Evolutionary conservation across 2,797 vertebrate genomes (phyloP).

Genomic region (Anomalospiza imberbis): DNA sequence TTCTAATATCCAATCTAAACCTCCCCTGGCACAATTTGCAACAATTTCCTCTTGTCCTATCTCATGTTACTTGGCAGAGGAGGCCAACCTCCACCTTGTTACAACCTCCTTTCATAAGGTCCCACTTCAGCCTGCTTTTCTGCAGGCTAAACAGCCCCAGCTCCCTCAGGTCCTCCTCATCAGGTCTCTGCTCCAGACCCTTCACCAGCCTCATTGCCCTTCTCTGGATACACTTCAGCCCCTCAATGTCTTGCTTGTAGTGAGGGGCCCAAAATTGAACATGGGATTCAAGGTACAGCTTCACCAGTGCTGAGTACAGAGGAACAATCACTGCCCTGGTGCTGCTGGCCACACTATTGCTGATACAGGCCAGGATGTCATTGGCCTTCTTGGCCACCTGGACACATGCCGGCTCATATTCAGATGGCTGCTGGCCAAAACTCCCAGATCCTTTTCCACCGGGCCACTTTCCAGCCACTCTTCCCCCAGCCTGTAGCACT

Average conservation of each 20-base stretch:
- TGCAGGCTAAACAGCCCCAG: not conserved
- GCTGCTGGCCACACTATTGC: not conserved
- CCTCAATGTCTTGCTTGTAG: not conserved
- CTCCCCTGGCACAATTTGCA: not conserved
- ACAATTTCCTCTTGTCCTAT: not conserved
- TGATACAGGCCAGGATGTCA: not conserved
- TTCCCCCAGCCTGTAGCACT: not conserved
- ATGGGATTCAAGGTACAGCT: accelerated
- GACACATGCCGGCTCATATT: not conserved
- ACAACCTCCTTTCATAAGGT: not conserved
- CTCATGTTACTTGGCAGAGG: not conserved
- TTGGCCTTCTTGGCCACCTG: not conserved
- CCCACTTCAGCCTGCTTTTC: not conserved
- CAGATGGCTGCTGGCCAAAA: not conserved
- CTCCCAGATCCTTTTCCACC: not conserved
- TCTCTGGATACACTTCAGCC: accelerated
- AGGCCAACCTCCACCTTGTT: not conserved
- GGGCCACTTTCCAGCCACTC: not conserved
- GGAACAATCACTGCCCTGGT: not conserved
- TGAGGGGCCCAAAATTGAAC: not conserved
- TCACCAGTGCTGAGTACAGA: too few species aligned
- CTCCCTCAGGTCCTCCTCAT: not conserved
- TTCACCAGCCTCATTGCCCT: not conserved
- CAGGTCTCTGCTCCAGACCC: not conserved
- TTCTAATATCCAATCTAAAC: not conserved